These are phyloP conservation scores for Linnaemya vulpina DNA, from an alignment of 2,888 invertebrate genomes.

Conservation along the genomic window DNA sequence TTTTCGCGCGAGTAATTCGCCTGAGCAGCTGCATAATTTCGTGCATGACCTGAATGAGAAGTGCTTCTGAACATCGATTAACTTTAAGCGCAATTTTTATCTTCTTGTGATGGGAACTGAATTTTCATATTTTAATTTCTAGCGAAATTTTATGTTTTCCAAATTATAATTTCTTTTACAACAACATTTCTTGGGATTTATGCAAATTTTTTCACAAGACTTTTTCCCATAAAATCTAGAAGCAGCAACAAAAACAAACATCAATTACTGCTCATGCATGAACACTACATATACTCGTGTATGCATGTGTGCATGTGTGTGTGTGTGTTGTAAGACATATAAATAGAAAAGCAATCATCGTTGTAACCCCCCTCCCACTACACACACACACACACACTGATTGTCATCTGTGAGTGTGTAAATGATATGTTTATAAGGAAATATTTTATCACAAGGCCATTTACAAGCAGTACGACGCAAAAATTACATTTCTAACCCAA, in stretches of 20 bases:
- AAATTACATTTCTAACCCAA: conserved; percentile 58
- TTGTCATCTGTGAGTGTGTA: conserved; percentile 56
- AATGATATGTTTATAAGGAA: conserved; percentile 63
- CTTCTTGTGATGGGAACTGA: background rate
- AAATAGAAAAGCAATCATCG: conserved; percentile 35
- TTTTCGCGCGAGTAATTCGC: conserved; percentile 3
- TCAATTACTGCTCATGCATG: conserved; percentile 65
- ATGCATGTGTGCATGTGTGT: background rate
- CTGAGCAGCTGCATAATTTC: background rate
- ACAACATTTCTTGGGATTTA: conserved; percentile 45
- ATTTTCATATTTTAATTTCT: conserved; percentile 27
- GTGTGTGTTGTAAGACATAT: background rate
- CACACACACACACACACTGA: conserved; percentile 8
- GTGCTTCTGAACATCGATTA: background rate
- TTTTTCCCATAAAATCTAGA: conserved; percentile 50
- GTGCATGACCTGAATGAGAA: background rate
- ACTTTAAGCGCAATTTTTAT: background rate
- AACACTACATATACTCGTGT: conserved; percentile 30
- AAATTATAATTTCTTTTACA: conserved; percentile 32
- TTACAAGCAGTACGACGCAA: background rate
- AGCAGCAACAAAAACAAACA: conserved; percentile 28
- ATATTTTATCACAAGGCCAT: conserved; percentile 56
- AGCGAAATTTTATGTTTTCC: conserved; percentile 31
- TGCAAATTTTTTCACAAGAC: conserved; percentile 68
- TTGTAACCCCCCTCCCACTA: conserved; percentile 6